Conservation (phyloP, 2,797 vertebrate genomes). For the Poecilia gillii region DNA sequence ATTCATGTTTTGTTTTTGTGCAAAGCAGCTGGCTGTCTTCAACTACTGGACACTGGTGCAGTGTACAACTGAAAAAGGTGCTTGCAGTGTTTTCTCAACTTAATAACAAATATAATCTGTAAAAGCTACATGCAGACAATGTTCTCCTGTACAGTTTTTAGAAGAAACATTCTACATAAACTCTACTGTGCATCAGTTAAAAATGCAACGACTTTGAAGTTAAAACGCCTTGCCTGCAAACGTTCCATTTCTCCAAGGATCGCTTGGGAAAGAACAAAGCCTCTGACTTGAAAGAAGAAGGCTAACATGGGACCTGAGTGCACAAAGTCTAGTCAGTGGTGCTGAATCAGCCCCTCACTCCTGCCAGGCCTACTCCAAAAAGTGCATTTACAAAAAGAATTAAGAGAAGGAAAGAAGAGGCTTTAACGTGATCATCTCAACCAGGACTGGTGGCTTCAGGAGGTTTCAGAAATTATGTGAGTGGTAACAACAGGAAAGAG, state of each 20-base stretch:
- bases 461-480: neutral
- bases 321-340: constrained; percentile 2
- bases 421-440: neutral
- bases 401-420: neutral
- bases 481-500: neutral
- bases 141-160: neutral
- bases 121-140: neutral
- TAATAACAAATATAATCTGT: neutral
- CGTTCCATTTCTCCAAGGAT: neutral
- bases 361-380: neutral
- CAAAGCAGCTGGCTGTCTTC: neutral
- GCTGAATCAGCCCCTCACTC: neutral
- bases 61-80: neutral
- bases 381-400: neutral
- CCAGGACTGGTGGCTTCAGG: neutral
- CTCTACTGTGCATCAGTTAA: neutral
- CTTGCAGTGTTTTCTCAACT: neutral
- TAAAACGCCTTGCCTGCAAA: neutral
- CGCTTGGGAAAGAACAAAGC: neutral
- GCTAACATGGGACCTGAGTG: neutral
- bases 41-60: neutral
- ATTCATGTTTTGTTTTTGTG: neutral
- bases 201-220: neutral
- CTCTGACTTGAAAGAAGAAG: constrained; percentile 2
- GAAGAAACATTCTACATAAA: neutral